Conservation (phyloP, 2,113 vertebrate species). For the Oreochromis aureus region DNA sequence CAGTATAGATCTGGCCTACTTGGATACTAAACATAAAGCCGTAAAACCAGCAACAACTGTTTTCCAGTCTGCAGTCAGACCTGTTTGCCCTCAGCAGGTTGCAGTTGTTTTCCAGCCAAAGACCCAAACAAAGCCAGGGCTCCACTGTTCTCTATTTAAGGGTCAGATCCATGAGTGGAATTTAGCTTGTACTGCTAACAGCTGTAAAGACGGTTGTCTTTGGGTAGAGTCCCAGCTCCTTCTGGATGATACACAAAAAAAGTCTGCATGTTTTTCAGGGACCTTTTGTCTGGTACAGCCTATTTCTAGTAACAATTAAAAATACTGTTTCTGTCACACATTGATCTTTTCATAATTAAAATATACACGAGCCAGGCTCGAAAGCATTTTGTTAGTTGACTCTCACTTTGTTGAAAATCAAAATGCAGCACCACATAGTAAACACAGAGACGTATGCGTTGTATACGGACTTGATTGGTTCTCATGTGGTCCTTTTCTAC, state of each 20-base stretch:
- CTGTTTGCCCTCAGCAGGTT: background rate
- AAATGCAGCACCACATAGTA: background rate
- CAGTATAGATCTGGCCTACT: background rate
- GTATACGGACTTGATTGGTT: fast-evolving
- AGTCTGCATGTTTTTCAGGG: background rate
- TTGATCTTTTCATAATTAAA: background rate
- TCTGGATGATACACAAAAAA: fast-evolving
- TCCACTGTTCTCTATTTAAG: background rate
- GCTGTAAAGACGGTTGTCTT: background rate
- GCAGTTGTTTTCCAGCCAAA: background rate
- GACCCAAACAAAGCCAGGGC: background rate
- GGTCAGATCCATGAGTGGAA: fast-evolving
- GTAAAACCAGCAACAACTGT: fast-evolving
- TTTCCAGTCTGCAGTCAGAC: background rate
- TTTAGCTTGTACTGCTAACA: background rate
- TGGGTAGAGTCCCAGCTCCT: background rate
- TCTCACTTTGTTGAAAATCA: fast-evolving
- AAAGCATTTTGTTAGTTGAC: background rate
- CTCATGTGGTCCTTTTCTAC: fast-evolving
- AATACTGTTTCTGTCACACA: background rate
- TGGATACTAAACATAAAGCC: background rate
- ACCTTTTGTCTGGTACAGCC: background rate
- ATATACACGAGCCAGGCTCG: fast-evolving
- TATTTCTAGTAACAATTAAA: background rate
- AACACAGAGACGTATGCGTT: fast-evolving